Evolutionary conservation across 2,113 vertebrate species (phyloP).

Genomic region (Silurus meridionalis): DNA sequence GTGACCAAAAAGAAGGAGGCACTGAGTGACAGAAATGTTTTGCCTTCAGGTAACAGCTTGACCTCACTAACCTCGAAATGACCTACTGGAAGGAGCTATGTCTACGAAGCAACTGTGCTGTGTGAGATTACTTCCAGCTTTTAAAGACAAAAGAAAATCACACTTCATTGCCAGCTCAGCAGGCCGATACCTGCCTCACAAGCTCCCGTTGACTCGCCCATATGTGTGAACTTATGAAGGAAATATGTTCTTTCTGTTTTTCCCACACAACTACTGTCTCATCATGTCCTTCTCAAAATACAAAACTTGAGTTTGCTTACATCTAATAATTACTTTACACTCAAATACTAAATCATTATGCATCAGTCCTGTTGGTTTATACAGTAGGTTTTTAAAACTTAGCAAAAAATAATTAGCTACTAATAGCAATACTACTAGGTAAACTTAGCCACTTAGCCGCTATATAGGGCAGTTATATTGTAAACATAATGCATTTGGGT

Average conservation of each 20-base stretch:
- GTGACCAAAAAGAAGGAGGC: neutral
- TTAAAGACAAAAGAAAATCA: constrained; percentile 23
- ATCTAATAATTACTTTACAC: constrained; percentile 31
- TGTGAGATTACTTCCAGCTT: constrained; percentile 6
- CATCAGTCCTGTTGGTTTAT: neutral
- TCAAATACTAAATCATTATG: neutral
- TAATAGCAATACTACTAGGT: neutral
- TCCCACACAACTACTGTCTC: neutral
- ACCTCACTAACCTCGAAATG: constrained; percentile 39
- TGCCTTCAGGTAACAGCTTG: constrained; percentile 30
- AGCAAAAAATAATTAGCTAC: neutral
- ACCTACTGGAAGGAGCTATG: constrained; percentile 17
- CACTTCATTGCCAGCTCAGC: constrained; percentile 21
- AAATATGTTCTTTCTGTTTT: constrained; percentile 37
- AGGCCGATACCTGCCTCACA: constrained; percentile 46
- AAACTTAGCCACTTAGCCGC: neutral
- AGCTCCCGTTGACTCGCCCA: constrained; percentile 31
- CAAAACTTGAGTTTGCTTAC: constrained; percentile 12
- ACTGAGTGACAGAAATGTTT: neutral
- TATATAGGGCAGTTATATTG: neutral
- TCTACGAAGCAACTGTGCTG: constrained; percentile 35
- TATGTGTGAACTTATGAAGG: constrained; percentile 30
- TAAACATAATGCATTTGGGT: neutral
- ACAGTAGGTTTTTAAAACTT: neutral
- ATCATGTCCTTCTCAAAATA: constrained; percentile 6